Evolutionary conservation across 2,888 invertebrate genomes (phyloP).

Genomic region (Lymantria dispar): DNA sequence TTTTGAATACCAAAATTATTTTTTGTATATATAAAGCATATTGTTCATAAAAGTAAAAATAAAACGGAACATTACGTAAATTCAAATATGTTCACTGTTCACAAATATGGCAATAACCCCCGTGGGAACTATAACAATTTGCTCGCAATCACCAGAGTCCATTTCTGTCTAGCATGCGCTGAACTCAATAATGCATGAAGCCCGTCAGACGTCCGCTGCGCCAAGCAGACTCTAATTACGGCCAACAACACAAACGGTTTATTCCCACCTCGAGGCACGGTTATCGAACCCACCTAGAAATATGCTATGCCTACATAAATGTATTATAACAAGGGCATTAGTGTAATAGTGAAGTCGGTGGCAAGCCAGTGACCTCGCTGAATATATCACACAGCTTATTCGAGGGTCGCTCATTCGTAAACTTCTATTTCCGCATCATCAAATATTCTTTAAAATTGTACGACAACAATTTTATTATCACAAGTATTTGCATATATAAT

Average conservation of each 20-base stretch:
- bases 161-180: constrained; percentile 42
- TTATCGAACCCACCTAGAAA: constrained; percentile 64
- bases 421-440: constrained; percentile 70
- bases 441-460: constrained; percentile 42
- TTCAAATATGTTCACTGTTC: constrained; percentile 7
- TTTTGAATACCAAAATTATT: no score
- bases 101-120: constrained; percentile 44
- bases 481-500: constrained; percentile 53
- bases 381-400: constrained; percentile 48
- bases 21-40: no score
- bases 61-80: constrained; percentile 40
- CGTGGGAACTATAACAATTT: constrained; percentile 70
- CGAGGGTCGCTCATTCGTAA: constrained; percentile 58
- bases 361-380: constrained; percentile 62
- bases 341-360: constrained; percentile 51
- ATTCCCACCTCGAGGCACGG: constrained; percentile 65
- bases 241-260: constrained; percentile 52
- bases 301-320: constrained; percentile 44
- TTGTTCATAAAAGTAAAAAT: constrained; percentile 7
- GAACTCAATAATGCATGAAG: constrained; percentile 70
- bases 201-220: constrained; percentile 50
- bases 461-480: constrained; percentile 13
- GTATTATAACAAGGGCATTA: constrained; percentile 61
- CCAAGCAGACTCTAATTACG: constrained; percentile 61
- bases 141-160: constrained; percentile 55